Base-by-base conservation (phyloP, 2,888 invertebrate genomes). In the Melanostoma scalare region DNA sequence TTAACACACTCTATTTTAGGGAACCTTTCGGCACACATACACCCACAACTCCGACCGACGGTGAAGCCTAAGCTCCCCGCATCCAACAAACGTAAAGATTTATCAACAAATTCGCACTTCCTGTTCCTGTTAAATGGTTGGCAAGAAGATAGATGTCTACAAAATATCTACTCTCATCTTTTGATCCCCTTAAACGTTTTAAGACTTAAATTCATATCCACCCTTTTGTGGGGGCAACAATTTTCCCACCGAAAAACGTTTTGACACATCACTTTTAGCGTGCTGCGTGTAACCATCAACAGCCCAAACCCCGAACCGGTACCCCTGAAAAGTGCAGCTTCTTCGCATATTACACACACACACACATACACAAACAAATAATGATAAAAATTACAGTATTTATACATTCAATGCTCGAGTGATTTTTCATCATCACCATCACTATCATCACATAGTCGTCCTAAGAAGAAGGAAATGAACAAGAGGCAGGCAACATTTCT, bases 361-460 rank as follows among this genome's bases (percentile, higher is more conserved):
- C 75, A 40, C 50, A 8, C 6, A 6, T 44, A 61, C 36, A 63
- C 75, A 60, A 20, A 42, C 20, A 52, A 72, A 73, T 48, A 50
- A 50, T 68, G 63, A 53, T 63, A 82, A 77, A 82, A 79, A 79
- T 65, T 84, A 73, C 71, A 50, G 38, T 69, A 79, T 79, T 75
- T 79, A 71, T 74, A 71, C 75, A 79, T 84, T 84, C 74, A 79
- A 67, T 60, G 67, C 84, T 75, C 67, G 40, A 79, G 74, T 44
- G 79, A 84, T 74, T 84, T 84, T 71, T 84, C 84, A 84, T 79
- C 84, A 74, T 79, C 72, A 60, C 4, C 74, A 68, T 56, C 48
- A 72, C 58, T 50, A 60, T 60, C 63, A 69, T 5, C 44, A 48
- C 8, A 20, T 58, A 44, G 33, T 40, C 46, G 20, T 56, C 56